Evolutionary conservation across 2,797 vertebrate species (phyloP), one percentile per base, ranked within the genome.

Genomic region (Oryzias dopingdopingensis): DNA sequence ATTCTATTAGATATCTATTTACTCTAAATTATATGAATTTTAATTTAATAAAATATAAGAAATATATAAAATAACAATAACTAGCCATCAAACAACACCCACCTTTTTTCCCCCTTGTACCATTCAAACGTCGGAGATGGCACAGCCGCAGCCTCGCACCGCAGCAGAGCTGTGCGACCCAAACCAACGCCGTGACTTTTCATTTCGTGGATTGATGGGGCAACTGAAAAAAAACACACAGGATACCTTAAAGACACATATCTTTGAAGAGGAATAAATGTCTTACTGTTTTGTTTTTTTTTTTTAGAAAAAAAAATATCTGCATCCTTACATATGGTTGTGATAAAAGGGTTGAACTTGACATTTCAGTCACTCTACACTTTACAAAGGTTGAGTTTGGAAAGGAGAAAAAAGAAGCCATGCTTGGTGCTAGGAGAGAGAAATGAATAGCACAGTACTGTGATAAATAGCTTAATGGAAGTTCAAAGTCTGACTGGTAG

Each of bases 31-130:
- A 13, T 1, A 37, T 37, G 3, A 3, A 37, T 37, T 12, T 37
- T 13, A 13, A 12, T 12, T 12, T 13, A 2, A 37, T 37, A 37
- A 37, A 37, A 12, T 12, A 10, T 12, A 37, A 37, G 13, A 37
- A 37, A 37, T 12, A 37, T 12, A 29, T 6, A 2, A 29, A 6
- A 6, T 29, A 29, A 29, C 7, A 29, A 29, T 12, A 37, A 37
- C 8, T 37, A 37, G 26, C 26, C 32, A 37, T 37, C 10, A 37
- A 10, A 12, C 24, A 40, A 54, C 10, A 42, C 52, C 94, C 92
- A 98, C 97, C 95, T 96, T 91, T 95, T 99, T 70, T 98, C 97
- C 65, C 96, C 96, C 91, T 89, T 98, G 93, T 92, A 99, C 97
- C 97, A 99, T 88, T 97, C 96, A 42, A 98, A 99, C 46, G 83